Percentiles rank a stretch among this genome's conserved stretches.
Conservation (phyloP, 1,140 invertebrate genomes). For the Aphaenogaster floridana region DNA sequence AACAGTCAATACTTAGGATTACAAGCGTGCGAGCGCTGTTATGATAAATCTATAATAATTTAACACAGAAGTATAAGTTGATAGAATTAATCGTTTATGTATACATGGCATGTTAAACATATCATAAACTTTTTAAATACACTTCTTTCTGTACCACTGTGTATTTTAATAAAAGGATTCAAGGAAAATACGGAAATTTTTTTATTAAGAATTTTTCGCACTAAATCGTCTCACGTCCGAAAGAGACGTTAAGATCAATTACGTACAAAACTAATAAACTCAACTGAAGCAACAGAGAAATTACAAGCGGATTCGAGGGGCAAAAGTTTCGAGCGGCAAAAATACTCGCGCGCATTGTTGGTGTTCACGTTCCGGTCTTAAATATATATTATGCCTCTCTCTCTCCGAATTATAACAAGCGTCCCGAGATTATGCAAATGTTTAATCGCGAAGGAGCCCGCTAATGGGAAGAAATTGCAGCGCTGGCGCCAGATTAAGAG, state of each 20-base stretch:
- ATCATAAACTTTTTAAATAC: background rate
- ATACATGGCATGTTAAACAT: too few species aligned
- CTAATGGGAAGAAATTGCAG: constrained; percentile 87
- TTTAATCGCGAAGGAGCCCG: constrained; percentile 83
- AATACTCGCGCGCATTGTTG: constrained; percentile 68
- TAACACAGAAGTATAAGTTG: background rate
- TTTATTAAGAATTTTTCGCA: background rate
- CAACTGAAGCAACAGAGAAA: constrained; percentile 9
- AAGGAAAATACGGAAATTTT: background rate
- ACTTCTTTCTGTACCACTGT: background rate
- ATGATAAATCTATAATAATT: constrained; percentile 29
- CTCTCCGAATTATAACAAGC: constrained; percentile 77
- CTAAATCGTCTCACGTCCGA: background rate
- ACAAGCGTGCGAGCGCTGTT: background rate
- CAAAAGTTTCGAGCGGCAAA: constrained; percentile 44
- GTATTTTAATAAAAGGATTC: background rate
- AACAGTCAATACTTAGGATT: constrained; percentile 30
- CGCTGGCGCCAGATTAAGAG: constrained; percentile 85
- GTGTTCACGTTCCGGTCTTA: constrained; percentile 60
- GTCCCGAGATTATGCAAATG: constrained; percentile 86
- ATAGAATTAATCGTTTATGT: constrained; percentile 2
- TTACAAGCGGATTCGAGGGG: background rate
- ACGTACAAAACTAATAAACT: constrained; percentile 28
- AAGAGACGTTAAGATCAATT: constrained; percentile 29
- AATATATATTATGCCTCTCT: constrained; percentile 73